Conservation (phyloP, 2,888 invertebrate species). For the Orchesella flavescens region DNA sequence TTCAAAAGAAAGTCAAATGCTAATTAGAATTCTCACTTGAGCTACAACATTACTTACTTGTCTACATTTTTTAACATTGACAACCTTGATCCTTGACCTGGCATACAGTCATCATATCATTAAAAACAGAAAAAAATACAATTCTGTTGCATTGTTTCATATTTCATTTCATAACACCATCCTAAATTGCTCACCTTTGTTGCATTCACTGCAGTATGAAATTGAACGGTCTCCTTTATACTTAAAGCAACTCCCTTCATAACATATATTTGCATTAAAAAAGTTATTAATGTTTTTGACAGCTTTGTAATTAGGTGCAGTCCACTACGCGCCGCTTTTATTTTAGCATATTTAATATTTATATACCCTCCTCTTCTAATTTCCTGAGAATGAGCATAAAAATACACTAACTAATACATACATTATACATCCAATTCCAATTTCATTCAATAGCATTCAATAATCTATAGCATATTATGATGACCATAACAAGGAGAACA, state of each 20-base stretch:
- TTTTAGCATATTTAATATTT: too few species aligned
- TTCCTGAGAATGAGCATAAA: neutral
- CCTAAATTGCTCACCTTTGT: too few species aligned
- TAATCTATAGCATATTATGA: neutral
- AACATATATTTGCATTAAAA: neutral
- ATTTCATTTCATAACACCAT: neutral
- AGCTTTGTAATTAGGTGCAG: slow-evolving; percentile 16
- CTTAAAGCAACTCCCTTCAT: too few species aligned
- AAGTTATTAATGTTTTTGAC: neutral
- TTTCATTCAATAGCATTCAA: too few species aligned
- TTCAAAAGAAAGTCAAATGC: too few species aligned
- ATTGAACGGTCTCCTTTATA: too few species aligned
- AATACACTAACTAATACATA: neutral
- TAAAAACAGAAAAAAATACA: neutral
- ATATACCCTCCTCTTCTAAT: neutral
- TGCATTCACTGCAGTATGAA: neutral
- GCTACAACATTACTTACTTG: too few species aligned
- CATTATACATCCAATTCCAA: too few species aligned
- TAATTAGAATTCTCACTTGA: too few species aligned
- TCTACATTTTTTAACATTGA: neutral
- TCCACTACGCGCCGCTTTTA: neutral
- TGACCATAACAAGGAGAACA: slow-evolving; percentile 5
- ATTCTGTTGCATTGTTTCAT: neutral
- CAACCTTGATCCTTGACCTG: slow-evolving; percentile 53
- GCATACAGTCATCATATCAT: neutral